These are phyloP conservation scores for Petrocephalus schoutedeni DNA, from an alignment of 2,797 vertebrate genomes.

Conservation along the genomic window DNA sequence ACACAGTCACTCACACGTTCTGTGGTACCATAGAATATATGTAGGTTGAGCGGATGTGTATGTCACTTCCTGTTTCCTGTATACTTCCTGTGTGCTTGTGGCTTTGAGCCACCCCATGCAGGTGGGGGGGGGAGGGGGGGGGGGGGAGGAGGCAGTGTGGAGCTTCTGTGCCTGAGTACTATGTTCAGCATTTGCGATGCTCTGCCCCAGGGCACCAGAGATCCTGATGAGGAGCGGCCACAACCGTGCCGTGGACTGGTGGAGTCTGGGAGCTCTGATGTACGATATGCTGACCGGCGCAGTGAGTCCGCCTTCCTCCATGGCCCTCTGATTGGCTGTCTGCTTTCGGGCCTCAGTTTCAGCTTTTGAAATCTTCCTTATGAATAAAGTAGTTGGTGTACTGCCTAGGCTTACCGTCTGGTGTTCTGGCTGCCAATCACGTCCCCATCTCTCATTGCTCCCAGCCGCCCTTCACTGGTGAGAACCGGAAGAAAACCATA, in stretches of 20 bases:
- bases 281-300: constrained; percentile 99
- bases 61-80: background rate
- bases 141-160: background rate
- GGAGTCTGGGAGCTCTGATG: constrained; percentile 98
- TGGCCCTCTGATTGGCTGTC: background rate
- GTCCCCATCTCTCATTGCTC: background rate
- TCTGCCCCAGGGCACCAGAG: constrained; percentile 83
- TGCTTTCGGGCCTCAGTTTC: background rate
- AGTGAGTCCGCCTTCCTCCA: constrained; percentile 67
- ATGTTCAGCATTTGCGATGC: background rate
- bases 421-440: background rate
- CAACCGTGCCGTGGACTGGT: constrained; percentile 98
- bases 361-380: background rate
- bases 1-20: constrained; percentile 97
- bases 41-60: constrained; percentile 60
- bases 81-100: background rate
- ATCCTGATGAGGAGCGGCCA: constrained; percentile 98
- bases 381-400: background rate
- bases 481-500: constrained; percentile 93
- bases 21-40: constrained; percentile 99
- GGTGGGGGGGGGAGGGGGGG: background rate
- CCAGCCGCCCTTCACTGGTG: constrained; percentile 91
- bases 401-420: background rate
- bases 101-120: background rate
- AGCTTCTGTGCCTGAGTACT: background rate